A percentile compares a stretch with the other conserved stretches of the same genome.
These are phyloP conservation scores for Drosophila sturtevanti DNA, from an alignment of 1,140 invertebrate species.

Conservation along the genomic window DNA sequence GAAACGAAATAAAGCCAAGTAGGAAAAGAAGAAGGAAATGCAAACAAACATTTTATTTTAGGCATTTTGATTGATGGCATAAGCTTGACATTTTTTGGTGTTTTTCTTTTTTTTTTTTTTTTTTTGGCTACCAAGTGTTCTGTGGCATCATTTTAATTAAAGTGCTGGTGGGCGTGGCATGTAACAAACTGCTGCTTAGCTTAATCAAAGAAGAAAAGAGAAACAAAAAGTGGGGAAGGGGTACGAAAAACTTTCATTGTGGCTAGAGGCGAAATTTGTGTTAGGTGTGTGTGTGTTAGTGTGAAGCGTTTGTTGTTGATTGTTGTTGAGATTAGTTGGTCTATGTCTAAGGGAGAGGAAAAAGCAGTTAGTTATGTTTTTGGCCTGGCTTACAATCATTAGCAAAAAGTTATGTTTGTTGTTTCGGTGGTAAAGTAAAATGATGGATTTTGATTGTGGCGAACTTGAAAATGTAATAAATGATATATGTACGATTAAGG, in stretches of 20 bases:
- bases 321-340: constrained; percentile 16
- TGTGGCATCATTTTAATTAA: constrained; percentile 62
- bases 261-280: constrained; percentile 20
- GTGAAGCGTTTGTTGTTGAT: constrained; percentile 31
- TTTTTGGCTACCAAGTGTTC: constrained; percentile 23
- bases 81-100: constrained; percentile 55
- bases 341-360: background rate
- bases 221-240: background rate
- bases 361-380: constrained; percentile 13
- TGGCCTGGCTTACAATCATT: constrained; percentile 65
- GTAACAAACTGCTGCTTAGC: constrained; percentile 44
- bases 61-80: constrained; percentile 79
- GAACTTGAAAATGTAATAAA: constrained; percentile 22
- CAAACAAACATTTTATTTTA: constrained; percentile 75
- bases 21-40: background rate
- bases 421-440: background rate
- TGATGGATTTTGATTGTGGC: constrained; percentile 31
- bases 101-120: background rate
- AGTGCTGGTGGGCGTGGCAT: constrained; percentile 50
- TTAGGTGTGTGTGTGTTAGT: constrained; percentile 17
- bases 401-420: constrained; percentile 46
- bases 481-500: constrained; percentile 27
- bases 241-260: constrained; percentile 37
- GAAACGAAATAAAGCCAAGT: background rate
- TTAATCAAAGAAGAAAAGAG: constrained; percentile 35